Evolutionary conservation across 64 coral and sea anemone species (phyloP).

Genomic region (Dendronephthya gigantea): DNA sequence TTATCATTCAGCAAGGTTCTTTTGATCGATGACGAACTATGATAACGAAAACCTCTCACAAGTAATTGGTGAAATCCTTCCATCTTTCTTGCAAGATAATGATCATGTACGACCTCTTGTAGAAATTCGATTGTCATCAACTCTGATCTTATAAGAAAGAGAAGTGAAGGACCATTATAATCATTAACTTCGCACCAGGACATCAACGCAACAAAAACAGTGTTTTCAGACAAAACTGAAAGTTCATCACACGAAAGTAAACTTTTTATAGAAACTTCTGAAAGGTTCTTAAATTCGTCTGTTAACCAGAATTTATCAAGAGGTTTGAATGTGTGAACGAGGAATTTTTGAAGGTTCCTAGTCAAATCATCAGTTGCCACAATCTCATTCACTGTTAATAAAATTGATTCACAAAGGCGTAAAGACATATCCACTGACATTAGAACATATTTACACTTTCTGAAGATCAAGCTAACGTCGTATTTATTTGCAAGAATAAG

Average conservation of each 20-base stretch:
- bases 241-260: not conserved
- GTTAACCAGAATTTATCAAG: not conserved
- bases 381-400: not conserved
- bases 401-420: not conserved
- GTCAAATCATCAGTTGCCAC: not conserved
- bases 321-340: not conserved
- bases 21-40: not conserved
- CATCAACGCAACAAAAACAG: not conserved
- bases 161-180: not conserved
- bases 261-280: not conserved
- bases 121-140: not conserved
- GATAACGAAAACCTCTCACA: not conserved
- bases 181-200: not conserved
- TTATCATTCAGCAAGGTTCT: not conserved
- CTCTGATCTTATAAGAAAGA: not conserved
- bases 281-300: not conserved
- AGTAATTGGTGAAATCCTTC: not conserved
- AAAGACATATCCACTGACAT: not conserved
- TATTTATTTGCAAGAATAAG: not conserved
- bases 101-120: not conserved
- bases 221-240: not conserved
- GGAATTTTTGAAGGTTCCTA: not conserved
- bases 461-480: not conserved
- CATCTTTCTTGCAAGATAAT: not conserved
- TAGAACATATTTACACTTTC: not conserved